These are phyloP conservation scores for Lochmaea crataegi DNA, from an alignment of 2,888 invertebrate genomes.

Conservation along the genomic window DNA sequence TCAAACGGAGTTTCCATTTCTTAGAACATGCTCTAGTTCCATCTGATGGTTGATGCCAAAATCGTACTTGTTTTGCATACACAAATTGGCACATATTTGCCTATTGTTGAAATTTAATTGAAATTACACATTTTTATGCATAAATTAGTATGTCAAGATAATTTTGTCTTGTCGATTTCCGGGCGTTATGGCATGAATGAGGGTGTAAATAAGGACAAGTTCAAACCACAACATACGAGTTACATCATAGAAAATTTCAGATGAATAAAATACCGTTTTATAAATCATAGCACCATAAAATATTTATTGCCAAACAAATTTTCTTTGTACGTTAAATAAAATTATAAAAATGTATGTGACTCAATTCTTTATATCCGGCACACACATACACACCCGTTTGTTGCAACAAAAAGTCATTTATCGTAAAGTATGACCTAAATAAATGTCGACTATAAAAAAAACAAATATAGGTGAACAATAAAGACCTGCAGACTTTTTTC, in stretches of 20 bases:
- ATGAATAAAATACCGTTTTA: neutral
- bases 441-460: slow-evolving; percentile 3
- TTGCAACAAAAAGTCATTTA: slow-evolving; percentile 17
- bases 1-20: no score
- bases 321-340: neutral
- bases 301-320: slow-evolving; percentile 2
- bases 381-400: neutral
- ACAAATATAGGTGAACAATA: slow-evolving; percentile 10
- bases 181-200: no score
- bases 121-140: no score
- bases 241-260: neutral
- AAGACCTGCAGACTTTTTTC: slow-evolving; percentile 21
- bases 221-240: no score
- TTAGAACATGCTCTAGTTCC: no score
- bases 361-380: slow-evolving; percentile 8
- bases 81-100: no score
- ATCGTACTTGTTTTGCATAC: no score
- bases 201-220: no score
- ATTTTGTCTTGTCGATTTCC: no score
- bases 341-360: neutral
- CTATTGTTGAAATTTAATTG: no score
- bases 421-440: slow-evolving; percentile 7
- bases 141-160: no score
- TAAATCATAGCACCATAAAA: neutral
- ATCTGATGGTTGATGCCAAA: no score